These are phyloP conservation scores for Parotocinclus haroldoi DNA, from an alignment of 2,797 vertebrate genomes.

Conservation along the genomic window DNA sequence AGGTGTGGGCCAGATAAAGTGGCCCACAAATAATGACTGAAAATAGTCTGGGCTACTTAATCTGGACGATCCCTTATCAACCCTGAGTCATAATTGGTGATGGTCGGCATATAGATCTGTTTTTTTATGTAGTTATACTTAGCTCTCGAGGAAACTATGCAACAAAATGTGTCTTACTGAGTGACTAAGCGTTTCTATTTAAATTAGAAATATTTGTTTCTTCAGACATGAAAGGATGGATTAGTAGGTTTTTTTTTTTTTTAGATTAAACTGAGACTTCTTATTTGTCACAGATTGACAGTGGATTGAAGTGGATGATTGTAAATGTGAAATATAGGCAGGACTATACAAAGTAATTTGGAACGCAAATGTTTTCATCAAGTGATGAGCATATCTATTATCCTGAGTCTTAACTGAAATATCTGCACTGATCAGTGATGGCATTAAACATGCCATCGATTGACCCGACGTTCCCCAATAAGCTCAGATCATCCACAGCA, in stretches of 20 bases:
- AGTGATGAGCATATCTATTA: too few relatives aligned
- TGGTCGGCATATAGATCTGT: slow-evolving; percentile 51
- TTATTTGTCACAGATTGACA: too few relatives aligned
- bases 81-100: slow-evolving; percentile 50
- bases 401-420: not conserved
- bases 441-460: slow-evolving; percentile 23
- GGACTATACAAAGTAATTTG: too few relatives aligned
- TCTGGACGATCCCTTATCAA: slow-evolving; percentile 47
- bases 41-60: slow-evolving; percentile 62
- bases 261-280: too few relatives aligned
- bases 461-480: slow-evolving; percentile 17
- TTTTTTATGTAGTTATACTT: slow-evolving; percentile 53
- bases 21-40: slow-evolving; percentile 56
- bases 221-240: slow-evolving; percentile 26
- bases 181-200: too few relatives aligned
- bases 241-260: not conserved
- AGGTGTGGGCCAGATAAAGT: slow-evolving; percentile 39
- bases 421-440: slow-evolving; percentile 4
- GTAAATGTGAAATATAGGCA: too few relatives aligned
- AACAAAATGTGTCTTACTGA: slow-evolving; percentile 34
- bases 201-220: too few relatives aligned
- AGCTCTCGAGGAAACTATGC: slow-evolving; percentile 42
- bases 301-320: too few relatives aligned
- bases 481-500: slow-evolving; percentile 24
- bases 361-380: too few relatives aligned